A percentile compares a stretch with the other conserved stretches of the same genome.
Evolutionary conservation across 2,797 vertebrate genomes (phyloP).

Genomic region (Falco columbarius): DNA sequence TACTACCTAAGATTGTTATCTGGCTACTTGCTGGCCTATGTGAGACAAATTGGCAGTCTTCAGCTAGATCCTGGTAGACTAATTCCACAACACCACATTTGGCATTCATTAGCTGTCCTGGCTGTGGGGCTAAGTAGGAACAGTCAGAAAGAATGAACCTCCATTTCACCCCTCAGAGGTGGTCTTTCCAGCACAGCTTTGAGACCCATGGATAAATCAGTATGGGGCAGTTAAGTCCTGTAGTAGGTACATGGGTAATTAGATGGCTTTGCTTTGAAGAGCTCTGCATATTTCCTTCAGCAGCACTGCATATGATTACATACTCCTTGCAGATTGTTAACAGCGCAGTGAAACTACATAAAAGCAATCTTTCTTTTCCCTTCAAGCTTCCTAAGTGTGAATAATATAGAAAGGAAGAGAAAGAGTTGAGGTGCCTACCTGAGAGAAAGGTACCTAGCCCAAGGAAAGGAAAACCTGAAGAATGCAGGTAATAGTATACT

Average conservation of each 20-base stretch:
- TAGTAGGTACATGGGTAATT: slow-evolving; percentile 13
- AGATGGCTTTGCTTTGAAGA: slow-evolving; percentile 20
- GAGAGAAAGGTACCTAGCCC: not conserved
- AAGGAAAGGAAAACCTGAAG: not conserved
- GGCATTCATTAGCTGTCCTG: slow-evolving; percentile 66
- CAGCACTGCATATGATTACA: not conserved
- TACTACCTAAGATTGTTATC: slow-evolving; percentile 63
- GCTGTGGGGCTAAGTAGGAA: slow-evolving; percentile 42
- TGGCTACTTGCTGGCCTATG: slow-evolving; percentile 44
- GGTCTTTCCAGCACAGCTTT: slow-evolving; percentile 36
- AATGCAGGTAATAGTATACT: not conserved
- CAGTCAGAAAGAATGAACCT: slow-evolving; percentile 30
- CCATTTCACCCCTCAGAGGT: slow-evolving; percentile 61
- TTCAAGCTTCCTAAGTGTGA: not conserved
- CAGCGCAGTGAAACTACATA: not conserved
- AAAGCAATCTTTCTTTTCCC: not conserved
- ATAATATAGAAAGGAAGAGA: not conserved
- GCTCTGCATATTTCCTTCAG: not conserved
- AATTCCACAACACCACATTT: slow-evolving; percentile 69
- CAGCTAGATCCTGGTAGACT: slow-evolving; percentile 51
- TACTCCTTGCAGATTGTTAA: not conserved
- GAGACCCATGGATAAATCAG: slow-evolving; percentile 34
- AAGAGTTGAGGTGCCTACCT: not conserved
- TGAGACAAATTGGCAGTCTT: slow-evolving; percentile 66
- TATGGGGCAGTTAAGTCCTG: not conserved